Conservation (phyloP, 2,113 vertebrate species). For the Galeopterus variegatus region DNA sequence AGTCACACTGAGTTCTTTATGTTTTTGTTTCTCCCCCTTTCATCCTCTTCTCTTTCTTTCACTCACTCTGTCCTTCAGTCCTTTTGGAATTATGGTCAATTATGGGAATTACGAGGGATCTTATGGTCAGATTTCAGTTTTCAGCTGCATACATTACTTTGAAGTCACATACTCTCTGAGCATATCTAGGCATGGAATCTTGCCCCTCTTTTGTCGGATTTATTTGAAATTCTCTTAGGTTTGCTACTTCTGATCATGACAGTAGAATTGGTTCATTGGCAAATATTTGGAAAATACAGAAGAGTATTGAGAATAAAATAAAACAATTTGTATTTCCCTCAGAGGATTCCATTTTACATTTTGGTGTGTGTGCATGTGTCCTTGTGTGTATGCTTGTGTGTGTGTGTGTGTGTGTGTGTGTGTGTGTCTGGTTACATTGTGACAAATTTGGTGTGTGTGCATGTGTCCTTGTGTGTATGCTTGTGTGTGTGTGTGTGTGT, state of each 20-base stretch:
- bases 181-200: neutral
- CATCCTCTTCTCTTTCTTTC: neutral
- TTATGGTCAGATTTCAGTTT: neutral
- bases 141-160: neutral
- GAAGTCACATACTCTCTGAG: neutral
- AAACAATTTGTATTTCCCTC: neutral
- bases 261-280: slow-evolving; percentile 3
- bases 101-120: neutral
- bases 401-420: neutral
- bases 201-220: neutral
- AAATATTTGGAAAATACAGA: slow-evolving; percentile 61
- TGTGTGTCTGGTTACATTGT: neutral
- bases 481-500: neutral
- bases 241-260: neutral
- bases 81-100: neutral
- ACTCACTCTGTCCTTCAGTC: slow-evolving; percentile 9
- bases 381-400: neutral
- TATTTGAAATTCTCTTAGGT: slow-evolving; percentile 35
- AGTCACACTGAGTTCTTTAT: neutral
- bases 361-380: neutral
- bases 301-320: slow-evolving; percentile 21
- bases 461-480: neutral
- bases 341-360: neutral
- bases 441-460: neutral
- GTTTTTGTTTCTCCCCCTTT: neutral